Evolutionary conservation across 2,797 vertebrate species (phyloP).

Genomic region (Neosilurus hyrtlii): DNA sequence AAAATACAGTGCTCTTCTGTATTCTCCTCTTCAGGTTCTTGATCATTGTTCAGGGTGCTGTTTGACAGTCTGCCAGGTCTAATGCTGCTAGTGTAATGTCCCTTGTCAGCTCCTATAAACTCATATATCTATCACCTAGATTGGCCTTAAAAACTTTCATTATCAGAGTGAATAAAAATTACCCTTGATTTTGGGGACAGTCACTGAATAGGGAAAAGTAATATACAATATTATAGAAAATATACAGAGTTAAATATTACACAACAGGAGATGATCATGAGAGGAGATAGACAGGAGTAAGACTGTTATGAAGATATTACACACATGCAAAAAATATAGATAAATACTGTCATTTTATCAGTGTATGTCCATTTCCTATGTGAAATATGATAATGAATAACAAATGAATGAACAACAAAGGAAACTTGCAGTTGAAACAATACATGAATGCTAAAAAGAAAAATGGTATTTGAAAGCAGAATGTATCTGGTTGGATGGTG

Average conservation of each 20-base stretch:
- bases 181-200: slow-evolving; percentile 69
- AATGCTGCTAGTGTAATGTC: slow-evolving; percentile 76
- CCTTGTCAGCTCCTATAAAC: slow-evolving; percentile 78
- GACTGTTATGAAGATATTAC: neutral
- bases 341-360: neutral
- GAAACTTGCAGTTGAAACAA: neutral
- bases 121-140: slow-evolving; percentile 74
- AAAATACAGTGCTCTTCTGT: slow-evolving; percentile 56
- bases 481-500: neutral
- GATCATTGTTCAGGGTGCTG: slow-evolving; percentile 72
- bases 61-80: slow-evolving; percentile 81
- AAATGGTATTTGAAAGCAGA: neutral
- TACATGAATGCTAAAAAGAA: neutral
- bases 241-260: neutral
- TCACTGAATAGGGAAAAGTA: slow-evolving; percentile 26
- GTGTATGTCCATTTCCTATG: neutral
- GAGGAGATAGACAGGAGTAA: too few species aligned
- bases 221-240: too few species aligned
- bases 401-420: slow-evolving; percentile 5
- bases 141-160: slow-evolving; percentile 72
- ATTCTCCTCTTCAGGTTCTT: slow-evolving; percentile 67
- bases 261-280: neutral
- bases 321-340: neutral
- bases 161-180: slow-evolving; percentile 79
- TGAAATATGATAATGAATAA: slow-evolving; percentile 1